Base-by-base conservation (phyloP, 2,113 vertebrate species). In the Oryctolagus cuniculus region DNA sequence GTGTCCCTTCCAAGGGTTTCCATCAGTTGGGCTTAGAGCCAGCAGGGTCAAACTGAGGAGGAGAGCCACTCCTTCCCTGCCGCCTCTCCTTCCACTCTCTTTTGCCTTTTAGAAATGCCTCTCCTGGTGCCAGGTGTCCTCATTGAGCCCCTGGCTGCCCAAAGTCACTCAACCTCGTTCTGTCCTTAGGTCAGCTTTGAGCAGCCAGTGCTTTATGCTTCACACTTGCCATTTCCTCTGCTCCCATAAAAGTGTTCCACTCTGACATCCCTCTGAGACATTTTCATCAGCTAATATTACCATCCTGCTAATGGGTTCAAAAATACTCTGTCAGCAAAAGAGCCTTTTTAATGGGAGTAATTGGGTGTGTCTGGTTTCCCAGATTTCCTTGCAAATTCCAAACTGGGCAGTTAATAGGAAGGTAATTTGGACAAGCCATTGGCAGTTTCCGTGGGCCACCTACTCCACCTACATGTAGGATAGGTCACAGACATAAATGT, bases 211-310 rank as follows among this genome's bases (percentile, higher is more conserved):
- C 17, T 79, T 88, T 27, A 38, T 70, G 77, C 53, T 84, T 93
- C 25, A 77, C 31, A 88, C 44, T 83, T 96, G 81, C 69, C 29
- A 44, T 92, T 89, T 95, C 78, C 70, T 89, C 91, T 96, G 53
- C 21, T 21, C 10, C 44, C 38, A 44, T 55, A 58, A 58, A 91
- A 83, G 61, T 70, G 25, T 44, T 69, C 34, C 29, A 31, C 79
- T 64, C 25, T 10, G 25, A 27, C 44, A 44, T 89, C 21, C 44
- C 81, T 94, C 77, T 83, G 63, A 82, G 80, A 84, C 38, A 34
- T 58, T 58, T 84, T 55, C 75, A 51, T 96, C 36, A 90, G 72
- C 44, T 87, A 63, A 77, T 66, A 90, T 58, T 24, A 25, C 31
- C 87, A 34, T 66, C 75, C 2, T 84, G 21, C 44, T 85, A 81